Base-by-base conservation (phyloP, 2,113 vertebrate species). In the Scomber colias region DNA sequence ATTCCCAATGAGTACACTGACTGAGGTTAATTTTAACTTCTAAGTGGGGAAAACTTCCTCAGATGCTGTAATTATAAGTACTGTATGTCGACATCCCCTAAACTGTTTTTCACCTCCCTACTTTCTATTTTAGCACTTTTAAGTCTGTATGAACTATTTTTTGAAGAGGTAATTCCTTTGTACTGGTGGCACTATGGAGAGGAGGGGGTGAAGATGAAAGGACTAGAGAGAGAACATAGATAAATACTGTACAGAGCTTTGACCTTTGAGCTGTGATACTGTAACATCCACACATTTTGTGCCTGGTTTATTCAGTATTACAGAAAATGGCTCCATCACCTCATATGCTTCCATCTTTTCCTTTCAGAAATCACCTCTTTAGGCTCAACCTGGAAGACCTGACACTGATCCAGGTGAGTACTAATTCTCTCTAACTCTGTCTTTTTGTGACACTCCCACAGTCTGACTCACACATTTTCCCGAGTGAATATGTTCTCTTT, bases 351-450 rank as follows among this genome's bases (percentile, higher is more conserved):
- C 11, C 49, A 53, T 63, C 8, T 78, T 70, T 85, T 59, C 63
- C 62, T 81, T 93, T 46, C 88, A 98, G 97, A 94, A 98, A 98
- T 93, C 96, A 97, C 90, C 96, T 98, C 94, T 98, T 98, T 95
- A 96, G 97, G 83, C 91, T 98, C 65, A 95, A 92, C 81, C 95
- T 97, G 54, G 96, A 97, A 75, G 96, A 98, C 92, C 94, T 98
- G 82, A 96, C 97, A 84, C 94, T 98, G 81, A 94, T 94, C 84
- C 93, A 94, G 90, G 93, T 94, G 87, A 93, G 92, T 80, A 60
- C 48, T 82, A 71, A 82, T 50, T 82, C 50, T 54, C 15, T 71
- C 57, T 45, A 15, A 1, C 63, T 69, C 60, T 48, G 46, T 70
- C 56, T n/a, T 12, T 63, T 31, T 40, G 35, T 57, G 45, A 12